Percentiles rank a stretch among this genome's conserved stretches.
Conservation (phyloP, 2,888 invertebrate genomes). For the Drosophila putrida region DNA sequence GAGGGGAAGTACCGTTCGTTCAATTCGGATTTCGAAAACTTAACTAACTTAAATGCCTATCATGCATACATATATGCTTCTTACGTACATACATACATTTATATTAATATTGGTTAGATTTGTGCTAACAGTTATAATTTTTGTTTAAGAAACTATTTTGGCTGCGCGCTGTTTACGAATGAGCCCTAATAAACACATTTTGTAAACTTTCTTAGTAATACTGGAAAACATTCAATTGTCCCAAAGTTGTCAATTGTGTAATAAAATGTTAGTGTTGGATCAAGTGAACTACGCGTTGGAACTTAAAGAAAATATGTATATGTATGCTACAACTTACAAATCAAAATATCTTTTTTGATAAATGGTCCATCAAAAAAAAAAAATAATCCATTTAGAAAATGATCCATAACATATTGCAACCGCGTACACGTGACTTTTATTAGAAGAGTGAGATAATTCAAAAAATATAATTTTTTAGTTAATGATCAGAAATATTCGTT, state of each 20-base stretch:
- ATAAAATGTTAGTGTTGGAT: not conserved
- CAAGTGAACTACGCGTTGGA: not conserved
- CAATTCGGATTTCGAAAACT: constrained; percentile 28
- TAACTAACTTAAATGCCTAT: constrained; percentile 29
- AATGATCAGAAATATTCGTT: too few species aligned
- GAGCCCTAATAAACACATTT: constrained; percentile 43
- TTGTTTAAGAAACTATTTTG: constrained; percentile 52
- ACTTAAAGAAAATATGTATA: not conserved
- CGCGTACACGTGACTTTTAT: too few species aligned
- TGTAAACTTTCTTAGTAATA: constrained; percentile 46
- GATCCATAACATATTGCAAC: too few species aligned
- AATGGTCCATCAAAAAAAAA: too few species aligned
- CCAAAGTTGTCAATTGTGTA: not conserved
- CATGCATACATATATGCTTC: constrained; percentile 7
- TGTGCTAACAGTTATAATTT: constrained; percentile 55
- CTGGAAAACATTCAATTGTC: constrained; percentile 32
- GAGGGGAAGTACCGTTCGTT: constrained; percentile 25
- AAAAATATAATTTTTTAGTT: too few species aligned
- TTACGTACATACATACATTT: constrained; percentile 21
- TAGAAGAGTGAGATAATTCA: too few species aligned
- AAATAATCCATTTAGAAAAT: too few species aligned
- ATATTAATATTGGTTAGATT: constrained; percentile 47
- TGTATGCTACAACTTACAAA: not conserved
- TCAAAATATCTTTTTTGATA: not conserved
- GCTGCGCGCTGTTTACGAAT: constrained; percentile 53